Percentiles rank a stretch among this genome's conserved stretches.
Conservation (phyloP, 2,888 invertebrate genomes). For the Poecilobothrus nobilitatus region DNA sequence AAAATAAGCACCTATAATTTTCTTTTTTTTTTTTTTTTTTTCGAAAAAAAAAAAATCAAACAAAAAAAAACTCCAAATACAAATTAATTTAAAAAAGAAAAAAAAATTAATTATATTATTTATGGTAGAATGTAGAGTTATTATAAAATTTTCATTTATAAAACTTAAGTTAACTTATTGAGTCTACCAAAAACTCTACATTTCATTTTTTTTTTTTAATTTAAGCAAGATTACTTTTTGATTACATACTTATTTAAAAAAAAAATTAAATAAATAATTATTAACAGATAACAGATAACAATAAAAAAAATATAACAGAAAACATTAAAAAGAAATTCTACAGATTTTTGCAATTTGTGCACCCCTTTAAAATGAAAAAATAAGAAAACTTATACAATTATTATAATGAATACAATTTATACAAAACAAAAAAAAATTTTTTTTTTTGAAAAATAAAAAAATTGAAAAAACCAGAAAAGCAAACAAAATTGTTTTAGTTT, state of each 20-base stretch:
- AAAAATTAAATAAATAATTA: background rate
- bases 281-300: background rate
- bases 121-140: background rate
- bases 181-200: background rate
- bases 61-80: background rate
- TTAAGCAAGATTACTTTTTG: no score
- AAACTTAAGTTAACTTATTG: background rate
- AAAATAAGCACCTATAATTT: background rate
- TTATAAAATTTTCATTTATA: background rate
- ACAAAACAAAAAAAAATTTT: background rate
- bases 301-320: background rate
- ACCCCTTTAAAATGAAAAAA: background rate
- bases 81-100: background rate
- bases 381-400: background rate
- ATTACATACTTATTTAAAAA: background rate
- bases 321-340: background rate
- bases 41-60: background rate
- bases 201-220: no score
- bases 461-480: background rate
- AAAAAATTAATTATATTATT: background rate
- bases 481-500: background rate
- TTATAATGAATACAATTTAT: conserved; percentile 3
- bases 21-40: background rate
- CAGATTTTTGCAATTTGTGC: conserved; percentile 4
- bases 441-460: conserved; percentile 6